phyloP scores from a whole-genome alignment of 2,888 invertebrate species.

The Polyploca ridens region DNA sequence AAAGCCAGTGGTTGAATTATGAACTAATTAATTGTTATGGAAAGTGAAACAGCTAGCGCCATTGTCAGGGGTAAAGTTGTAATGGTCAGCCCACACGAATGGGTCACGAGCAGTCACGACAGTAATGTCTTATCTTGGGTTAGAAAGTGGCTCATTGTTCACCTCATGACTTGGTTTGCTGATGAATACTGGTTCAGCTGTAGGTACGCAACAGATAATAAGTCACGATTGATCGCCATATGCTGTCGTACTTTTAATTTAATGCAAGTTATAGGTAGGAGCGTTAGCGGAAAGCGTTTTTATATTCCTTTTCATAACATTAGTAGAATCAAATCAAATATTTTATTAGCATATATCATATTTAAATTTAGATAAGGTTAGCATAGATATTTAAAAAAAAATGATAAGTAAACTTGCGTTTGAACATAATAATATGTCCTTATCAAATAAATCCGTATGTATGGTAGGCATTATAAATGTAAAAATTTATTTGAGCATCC shows the following conservation, averaged over 20 bases:
- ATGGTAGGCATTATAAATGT: too few species aligned
- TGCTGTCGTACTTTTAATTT: constrained; percentile 47
- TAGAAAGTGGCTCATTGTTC: constrained; percentile 80
- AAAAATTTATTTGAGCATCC: too few species aligned
- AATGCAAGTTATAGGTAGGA: constrained; percentile 38
- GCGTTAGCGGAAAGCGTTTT: constrained; percentile 20
- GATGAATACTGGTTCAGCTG: constrained; percentile 61
- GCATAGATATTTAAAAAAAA: too few species aligned
- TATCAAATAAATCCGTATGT: too few species aligned
- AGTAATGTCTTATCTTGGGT: constrained; percentile 43
- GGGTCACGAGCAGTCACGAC: constrained; percentile 67
- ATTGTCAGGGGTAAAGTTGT: constrained; percentile 37
- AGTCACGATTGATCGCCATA: constrained; percentile 75
- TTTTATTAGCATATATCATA: too few species aligned
- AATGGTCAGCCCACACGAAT: constrained; percentile 31
- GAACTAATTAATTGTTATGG: constrained; percentile 32
- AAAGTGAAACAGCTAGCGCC: constrained; percentile 26
- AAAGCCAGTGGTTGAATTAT: constrained; percentile 26
- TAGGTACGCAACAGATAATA: constrained; percentile 56
- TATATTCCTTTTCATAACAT: too few species aligned
- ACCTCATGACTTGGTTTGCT: constrained; percentile 63
- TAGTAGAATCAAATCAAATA: too few species aligned
- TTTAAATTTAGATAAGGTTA: too few species aligned
- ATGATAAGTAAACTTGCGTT: too few species aligned
- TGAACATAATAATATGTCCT: too few species aligned